Conservation (phyloP, 2,888 invertebrate species). For the Erebia ligea region DNA sequence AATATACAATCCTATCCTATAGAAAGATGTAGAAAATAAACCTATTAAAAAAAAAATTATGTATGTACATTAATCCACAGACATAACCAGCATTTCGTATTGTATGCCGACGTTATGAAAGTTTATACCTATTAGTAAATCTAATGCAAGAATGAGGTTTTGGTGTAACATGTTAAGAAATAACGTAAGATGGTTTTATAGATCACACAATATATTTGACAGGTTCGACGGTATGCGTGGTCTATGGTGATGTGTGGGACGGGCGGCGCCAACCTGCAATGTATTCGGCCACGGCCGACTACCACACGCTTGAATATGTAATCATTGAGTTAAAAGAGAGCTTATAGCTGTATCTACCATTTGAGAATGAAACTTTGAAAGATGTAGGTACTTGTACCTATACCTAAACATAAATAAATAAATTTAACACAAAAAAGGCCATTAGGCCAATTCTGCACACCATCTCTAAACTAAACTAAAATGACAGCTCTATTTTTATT, state of each 20-base stretch:
- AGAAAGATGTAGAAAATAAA: too few relatives aligned
- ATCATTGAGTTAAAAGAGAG: conserved; percentile 44
- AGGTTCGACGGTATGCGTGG: conserved; percentile 18
- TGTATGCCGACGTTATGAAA: neutral
- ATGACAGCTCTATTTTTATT: too few relatives aligned
- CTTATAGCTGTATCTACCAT: neutral
- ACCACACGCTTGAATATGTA: conserved; percentile 44
- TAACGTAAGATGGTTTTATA: conserved; percentile 26
- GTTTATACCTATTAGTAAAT: conserved; percentile 9
- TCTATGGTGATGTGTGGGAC: conserved; percentile 32
- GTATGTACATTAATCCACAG: too few relatives aligned
- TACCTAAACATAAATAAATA: neutral
- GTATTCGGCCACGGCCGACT: conserved; percentile 30
- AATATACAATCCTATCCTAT: neutral
- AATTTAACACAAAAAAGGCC: too few relatives aligned
- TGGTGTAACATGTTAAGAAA: conserved; percentile 27
- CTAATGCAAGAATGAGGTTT: conserved; percentile 17
- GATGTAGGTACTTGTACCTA: neutral
- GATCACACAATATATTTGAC: conserved; percentile 23
- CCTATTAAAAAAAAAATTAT: too few relatives aligned
- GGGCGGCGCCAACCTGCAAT: conserved; percentile 38
- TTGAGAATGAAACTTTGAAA: neutral
- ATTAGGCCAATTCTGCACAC: too few relatives aligned
- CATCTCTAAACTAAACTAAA: too few relatives aligned
- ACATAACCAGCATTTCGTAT: too few relatives aligned